Conservation (phyloP, 2,797 vertebrate genomes). For the Channa striata region DNA sequence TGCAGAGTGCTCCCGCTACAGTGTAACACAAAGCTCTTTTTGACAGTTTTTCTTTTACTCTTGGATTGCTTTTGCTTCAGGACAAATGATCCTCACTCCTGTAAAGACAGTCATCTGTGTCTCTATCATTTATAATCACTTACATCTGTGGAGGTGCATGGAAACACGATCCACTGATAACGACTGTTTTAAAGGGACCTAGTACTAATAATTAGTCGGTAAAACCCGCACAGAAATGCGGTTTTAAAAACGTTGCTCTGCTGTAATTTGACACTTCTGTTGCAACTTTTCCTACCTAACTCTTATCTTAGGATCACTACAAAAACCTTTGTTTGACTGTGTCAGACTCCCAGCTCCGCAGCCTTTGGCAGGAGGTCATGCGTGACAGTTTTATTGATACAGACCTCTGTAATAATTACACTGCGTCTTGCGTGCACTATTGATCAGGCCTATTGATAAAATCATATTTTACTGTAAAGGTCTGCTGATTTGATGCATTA, state of each 20-base stretch:
- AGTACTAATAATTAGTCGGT: constrained; percentile 40
- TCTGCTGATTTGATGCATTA: constrained; percentile 82
- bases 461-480: constrained; percentile 87
- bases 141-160: constrained; percentile 52
- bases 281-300: constrained; percentile 25
- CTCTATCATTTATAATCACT: constrained; percentile 64
- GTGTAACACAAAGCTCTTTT: constrained; percentile 75
- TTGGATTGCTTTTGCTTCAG: constrained; percentile 68
- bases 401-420: constrained; percentile 85
- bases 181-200: constrained; percentile 45
- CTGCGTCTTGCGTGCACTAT: constrained; percentile 81
- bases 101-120: constrained; percentile 64
- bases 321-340: constrained; percentile 59
- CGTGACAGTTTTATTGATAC: constrained; percentile 86
- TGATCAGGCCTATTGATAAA: constrained; percentile 87
- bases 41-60: constrained; percentile 68
- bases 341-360: constrained; percentile 54
- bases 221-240: constrained; percentile 36
- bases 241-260: constrained; percentile 28
- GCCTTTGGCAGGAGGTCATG: constrained; percentile 73
- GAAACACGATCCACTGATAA: constrained; percentile 35
- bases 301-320: constrained; percentile 40
- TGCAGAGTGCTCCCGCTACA: constrained; percentile 49
- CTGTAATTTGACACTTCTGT: constrained; percentile 1
- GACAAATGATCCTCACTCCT: constrained; percentile 74